These are phyloP conservation scores for Zaprionus camerounensis DNA, from an alignment of 1,140 invertebrate genomes.

Conservation along the genomic window DNA sequence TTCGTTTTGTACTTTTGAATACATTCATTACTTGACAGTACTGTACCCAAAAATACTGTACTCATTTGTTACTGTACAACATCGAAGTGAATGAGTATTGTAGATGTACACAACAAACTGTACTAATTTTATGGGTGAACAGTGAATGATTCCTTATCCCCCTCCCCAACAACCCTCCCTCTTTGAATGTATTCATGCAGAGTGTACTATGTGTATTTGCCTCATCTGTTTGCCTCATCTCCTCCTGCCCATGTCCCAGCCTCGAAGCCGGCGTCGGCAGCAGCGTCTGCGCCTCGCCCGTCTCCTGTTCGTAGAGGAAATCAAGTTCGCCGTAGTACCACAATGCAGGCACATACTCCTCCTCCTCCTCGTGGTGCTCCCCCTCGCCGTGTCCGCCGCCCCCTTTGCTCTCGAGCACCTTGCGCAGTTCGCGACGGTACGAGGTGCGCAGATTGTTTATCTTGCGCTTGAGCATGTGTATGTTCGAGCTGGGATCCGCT, in stretches of 20 bases:
- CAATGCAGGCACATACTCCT: slow-evolving; percentile 41
- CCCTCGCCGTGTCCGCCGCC: background rate
- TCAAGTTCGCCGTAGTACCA: slow-evolving; percentile 69
- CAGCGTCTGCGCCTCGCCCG: slow-evolving; percentile 33
- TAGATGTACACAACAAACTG: too few species aligned
- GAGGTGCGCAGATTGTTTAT: slow-evolving; percentile 71
- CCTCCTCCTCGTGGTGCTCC: background rate
- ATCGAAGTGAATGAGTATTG: too few species aligned
- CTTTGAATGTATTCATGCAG: too few species aligned
- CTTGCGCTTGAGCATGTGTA: slow-evolving; percentile 59
- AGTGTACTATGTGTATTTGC: background rate
- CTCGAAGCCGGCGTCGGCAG: background rate
- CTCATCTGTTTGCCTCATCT: background rate
- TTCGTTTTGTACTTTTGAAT: too few species aligned
- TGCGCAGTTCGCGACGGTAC: slow-evolving; percentile 63
- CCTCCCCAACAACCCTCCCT: too few species aligned
- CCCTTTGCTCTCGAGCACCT: slow-evolving; percentile 43
- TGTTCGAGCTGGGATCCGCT: slow-evolving; percentile 43
- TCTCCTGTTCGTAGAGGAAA: slow-evolving; percentile 61
- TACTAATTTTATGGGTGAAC: too few species aligned
- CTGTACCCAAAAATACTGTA: too few species aligned
- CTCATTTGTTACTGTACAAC: too few species aligned
- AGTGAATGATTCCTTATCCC: too few species aligned
- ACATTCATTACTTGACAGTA: too few species aligned
- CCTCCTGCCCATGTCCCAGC: background rate